A percentile compares a stretch with the other conserved stretches of the same genome.
phyloP scores from a whole-genome alignment of 2,888 invertebrate genomes.

The Leuctra nigra region DNA sequence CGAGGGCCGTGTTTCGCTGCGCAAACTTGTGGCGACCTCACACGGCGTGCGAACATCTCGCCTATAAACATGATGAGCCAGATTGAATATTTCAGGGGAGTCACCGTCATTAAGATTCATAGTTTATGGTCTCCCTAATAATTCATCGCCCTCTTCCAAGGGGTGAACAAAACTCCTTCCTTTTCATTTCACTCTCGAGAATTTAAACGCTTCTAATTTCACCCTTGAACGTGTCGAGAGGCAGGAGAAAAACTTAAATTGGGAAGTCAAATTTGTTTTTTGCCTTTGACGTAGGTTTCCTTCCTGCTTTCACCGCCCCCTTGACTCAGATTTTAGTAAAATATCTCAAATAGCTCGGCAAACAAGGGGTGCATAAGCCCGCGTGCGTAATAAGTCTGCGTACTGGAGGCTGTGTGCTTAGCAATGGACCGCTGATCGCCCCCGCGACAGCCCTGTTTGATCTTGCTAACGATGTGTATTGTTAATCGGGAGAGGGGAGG shows the following conservation, averaged over 20 bases:
- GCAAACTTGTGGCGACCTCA: too few relatives aligned
- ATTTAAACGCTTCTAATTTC: not conserved
- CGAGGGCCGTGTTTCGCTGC: too few relatives aligned
- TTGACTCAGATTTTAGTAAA: slow-evolving; percentile 1
- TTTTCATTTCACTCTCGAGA: not conserved
- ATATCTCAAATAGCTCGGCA: not conserved
- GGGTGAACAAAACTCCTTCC: not conserved
- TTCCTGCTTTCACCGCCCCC: not conserved
- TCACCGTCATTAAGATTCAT: not conserved
- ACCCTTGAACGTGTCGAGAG: not conserved
- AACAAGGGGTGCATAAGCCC: slow-evolving; percentile 9
- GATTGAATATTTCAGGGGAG: not conserved
- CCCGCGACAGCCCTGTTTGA: not conserved
- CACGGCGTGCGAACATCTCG: too few relatives aligned
- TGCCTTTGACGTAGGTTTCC: slow-evolving; percentile 2
- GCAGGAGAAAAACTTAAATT: not conserved
- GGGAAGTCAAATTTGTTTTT: not conserved
- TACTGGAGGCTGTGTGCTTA: not conserved
- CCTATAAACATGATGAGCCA: not conserved
- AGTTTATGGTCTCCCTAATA: not conserved
- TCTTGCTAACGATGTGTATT: slow-evolving; percentile 1
- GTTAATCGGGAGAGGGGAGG: not conserved
- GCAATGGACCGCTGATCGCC: not conserved
- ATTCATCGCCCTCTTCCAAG: not conserved
- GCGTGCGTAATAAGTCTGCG: slow-evolving; percentile 3